Percentiles rank a stretch among this genome's conserved stretches.
These are phyloP conservation scores for Moxostoma hubbsi DNA, from an alignment of 2,797 vertebrate genomes.

Conservation along the genomic window DNA sequence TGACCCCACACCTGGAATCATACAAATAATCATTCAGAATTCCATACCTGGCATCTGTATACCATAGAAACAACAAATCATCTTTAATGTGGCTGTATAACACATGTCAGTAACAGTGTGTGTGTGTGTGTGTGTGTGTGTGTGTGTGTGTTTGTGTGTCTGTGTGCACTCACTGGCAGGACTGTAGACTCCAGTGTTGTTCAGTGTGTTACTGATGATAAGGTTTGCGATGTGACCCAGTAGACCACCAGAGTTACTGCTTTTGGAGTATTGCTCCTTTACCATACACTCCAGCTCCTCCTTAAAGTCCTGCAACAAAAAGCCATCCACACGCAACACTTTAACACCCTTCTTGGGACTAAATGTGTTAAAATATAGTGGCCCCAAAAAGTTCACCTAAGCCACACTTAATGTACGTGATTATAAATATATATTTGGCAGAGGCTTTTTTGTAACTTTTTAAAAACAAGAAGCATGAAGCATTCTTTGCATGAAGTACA, in stretches of 20 bases:
- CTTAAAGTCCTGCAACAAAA: conserved; percentile 88
- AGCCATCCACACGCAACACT: not conserved
- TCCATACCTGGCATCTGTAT: conserved; percentile 6
- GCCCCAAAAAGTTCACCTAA: too few relatives aligned
- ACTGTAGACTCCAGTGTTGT: conserved; percentile 83
- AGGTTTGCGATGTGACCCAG: conserved; percentile 95
- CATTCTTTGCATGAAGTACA: too few relatives aligned
- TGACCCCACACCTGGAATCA: conserved; percentile 82
- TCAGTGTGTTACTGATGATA: conserved; percentile 88
- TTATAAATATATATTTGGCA: too few relatives aligned
- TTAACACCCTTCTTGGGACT: too few relatives aligned
- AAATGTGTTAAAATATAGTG: too few relatives aligned
- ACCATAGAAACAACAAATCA: not conserved
- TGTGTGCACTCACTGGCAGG: conserved; percentile 83
- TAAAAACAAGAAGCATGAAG: too few relatives aligned
- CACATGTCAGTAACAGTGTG: conserved; percentile 18
- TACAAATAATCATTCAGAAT: conserved; percentile 13
- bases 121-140: not conserved
- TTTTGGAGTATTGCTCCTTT: conserved; percentile 43
- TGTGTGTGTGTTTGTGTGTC: not conserved
- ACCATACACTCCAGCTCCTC: conserved; percentile 71
- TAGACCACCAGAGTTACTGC: conserved; percentile 83
- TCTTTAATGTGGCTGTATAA: too few relatives aligned
- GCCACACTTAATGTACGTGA: too few relatives aligned
- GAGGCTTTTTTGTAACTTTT: too few relatives aligned